A percentile compares a stretch with the other conserved stretches of the same genome.
These are phyloP conservation scores for Cosmia trapezina DNA, from an alignment of 2,888 invertebrate genomes.

Conservation along the genomic window DNA sequence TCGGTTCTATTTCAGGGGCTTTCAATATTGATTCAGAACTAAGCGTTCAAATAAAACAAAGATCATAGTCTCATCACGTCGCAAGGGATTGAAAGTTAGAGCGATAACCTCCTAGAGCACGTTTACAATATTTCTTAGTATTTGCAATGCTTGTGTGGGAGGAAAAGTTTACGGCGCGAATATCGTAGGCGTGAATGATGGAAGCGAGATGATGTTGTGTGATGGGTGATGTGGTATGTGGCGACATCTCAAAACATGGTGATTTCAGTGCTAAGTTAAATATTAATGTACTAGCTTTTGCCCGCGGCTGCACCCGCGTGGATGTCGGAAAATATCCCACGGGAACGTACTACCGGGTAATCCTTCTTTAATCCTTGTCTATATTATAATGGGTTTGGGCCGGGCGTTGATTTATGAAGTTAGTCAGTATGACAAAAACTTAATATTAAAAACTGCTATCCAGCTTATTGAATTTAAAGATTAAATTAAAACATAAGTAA, in stretches of 20 bases:
- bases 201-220: background rate
- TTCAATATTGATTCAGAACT: constrained; percentile 42
- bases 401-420: too few relatives aligned
- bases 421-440: too few relatives aligned
- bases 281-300: too few relatives aligned
- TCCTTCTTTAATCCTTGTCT: too few relatives aligned
- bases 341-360: too few relatives aligned
- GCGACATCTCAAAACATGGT: background rate
- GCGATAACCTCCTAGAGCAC: constrained; percentile 50
- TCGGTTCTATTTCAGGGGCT: constrained; percentile 19
- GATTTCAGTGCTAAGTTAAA: background rate
- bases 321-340: too few relatives aligned
- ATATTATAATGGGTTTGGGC: too few relatives aligned
- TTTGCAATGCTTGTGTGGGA: constrained; percentile 15
- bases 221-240: too few relatives aligned
- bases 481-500: too few relatives aligned
- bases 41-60: constrained; percentile 48
- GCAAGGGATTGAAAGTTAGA: constrained; percentile 52
- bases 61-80: constrained; percentile 58
- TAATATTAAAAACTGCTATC: too few relatives aligned
- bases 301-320: too few relatives aligned
- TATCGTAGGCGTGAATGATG: background rate
- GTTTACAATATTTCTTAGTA: constrained; percentile 30
- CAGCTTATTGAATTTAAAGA: too few relatives aligned
- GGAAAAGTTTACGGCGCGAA: constrained; percentile 1